Conservation (phyloP, 2,888 invertebrate genomes). For the Chalcis sispes region DNA sequence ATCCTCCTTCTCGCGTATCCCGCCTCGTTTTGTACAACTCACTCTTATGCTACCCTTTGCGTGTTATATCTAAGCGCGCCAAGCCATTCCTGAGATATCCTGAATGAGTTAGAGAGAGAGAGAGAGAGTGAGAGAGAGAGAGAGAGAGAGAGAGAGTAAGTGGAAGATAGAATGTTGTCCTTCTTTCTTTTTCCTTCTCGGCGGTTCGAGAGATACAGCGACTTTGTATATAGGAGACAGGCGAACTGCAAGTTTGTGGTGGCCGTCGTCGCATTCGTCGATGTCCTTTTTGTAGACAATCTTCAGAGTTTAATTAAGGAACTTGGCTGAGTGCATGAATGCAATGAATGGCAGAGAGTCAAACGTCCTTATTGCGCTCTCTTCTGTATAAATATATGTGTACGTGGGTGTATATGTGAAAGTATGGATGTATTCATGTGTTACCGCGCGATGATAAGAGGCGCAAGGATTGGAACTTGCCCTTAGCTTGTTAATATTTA, state of each 20-base stretch:
- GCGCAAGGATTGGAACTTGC: too few species aligned
- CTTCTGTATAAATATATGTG: constrained; percentile 9
- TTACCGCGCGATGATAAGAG: too few species aligned
- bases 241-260: too few species aligned
- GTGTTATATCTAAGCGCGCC: too few species aligned
- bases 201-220: too few species aligned
- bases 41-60: too few species aligned
- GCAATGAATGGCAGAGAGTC: constrained; percentile 72
- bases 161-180: background rate
- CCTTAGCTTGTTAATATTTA: too few species aligned
- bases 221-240: too few species aligned
- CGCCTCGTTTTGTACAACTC: too few species aligned
- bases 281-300: constrained; percentile 75
- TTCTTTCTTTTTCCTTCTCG: constrained; percentile 1
- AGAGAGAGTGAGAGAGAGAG: constrained; percentile 3
- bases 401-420: background rate
- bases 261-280: constrained; percentile 57
- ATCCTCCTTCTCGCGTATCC: too few species aligned
- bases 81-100: too few species aligned
- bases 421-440: background rate
- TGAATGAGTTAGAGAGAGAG: background rate
- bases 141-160: background rate
- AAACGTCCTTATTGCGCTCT: constrained; percentile 65
- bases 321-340: constrained; percentile 72
- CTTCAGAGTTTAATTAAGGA: constrained; percentile 76